Conservation (phyloP, 1,140 invertebrate species). For the Drosophila lacertosa region DNA sequence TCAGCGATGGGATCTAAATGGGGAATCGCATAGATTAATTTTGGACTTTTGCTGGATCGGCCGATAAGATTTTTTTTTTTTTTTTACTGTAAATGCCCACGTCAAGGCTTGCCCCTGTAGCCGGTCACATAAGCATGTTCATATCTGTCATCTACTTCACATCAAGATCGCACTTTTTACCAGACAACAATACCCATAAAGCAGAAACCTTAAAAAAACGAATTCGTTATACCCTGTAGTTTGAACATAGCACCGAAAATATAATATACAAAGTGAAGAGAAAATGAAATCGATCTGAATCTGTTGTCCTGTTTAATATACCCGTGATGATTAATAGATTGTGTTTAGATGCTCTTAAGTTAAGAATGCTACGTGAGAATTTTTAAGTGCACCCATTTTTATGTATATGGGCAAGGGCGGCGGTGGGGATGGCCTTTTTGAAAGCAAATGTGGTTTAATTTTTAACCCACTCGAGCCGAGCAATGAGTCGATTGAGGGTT, state of each 20-base stretch:
- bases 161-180: constrained; percentile 32
- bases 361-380: constrained; percentile 19
- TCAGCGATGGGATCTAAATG: constrained; percentile 3
- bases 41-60: constrained; percentile 1
- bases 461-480: constrained; percentile 16
- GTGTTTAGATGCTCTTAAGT: constrained; percentile 4
- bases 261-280: neutral
- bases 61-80: constrained; percentile 26
- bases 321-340: neutral
- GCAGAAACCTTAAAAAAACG: neutral
- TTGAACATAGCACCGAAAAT: no score
- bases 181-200: neutral
- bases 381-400: constrained; percentile 11
- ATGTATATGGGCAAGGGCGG: neutral
- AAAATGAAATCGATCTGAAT: neutral
- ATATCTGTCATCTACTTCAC: constrained; percentile 35
- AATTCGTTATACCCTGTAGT: constrained; percentile 14
- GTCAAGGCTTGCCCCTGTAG: constrained; percentile 27
- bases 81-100: constrained; percentile 25
- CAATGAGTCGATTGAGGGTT: constrained; percentile 5
- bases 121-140: neutral
- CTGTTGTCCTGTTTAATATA: neutral
- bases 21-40: constrained; percentile 26
- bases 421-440: constrained; percentile 1
- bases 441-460: constrained; percentile 9